Conservation (phyloP, 37 sponge, comb jelly and placozoan species). For the Theonella swinhoei region DNA sequence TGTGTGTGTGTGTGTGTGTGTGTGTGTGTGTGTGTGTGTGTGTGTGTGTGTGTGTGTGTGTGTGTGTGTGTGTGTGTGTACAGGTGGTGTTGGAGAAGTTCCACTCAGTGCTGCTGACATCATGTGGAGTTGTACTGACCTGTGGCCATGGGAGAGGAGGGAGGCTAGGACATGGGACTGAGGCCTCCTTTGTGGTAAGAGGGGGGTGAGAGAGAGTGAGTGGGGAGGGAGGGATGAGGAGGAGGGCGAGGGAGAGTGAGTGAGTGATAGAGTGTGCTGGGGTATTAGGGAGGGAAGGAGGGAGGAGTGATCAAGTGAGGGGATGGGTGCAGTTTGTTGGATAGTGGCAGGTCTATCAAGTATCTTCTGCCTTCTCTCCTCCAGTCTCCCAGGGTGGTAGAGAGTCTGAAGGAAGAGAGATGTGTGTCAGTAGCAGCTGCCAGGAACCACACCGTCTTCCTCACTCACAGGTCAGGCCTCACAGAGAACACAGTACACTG, state of each 20-base stretch:
- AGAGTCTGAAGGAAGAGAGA: not conserved
- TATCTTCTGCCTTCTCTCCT: no score
- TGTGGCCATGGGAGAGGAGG: conserved; percentile 96
- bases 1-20: no score
- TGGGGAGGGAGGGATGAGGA: no score
- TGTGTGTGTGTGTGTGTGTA: not conserved
- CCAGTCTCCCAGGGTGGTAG: conserved; percentile 40
- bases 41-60: no score
- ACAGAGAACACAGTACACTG: not conserved
- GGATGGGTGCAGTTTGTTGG: no score
- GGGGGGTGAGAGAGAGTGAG: not conserved
- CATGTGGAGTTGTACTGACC: conserved; percentile 77
- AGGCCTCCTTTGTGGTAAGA: conserved; percentile 73
- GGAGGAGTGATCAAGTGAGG: no score
- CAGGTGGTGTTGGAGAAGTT: conserved; percentile 93
- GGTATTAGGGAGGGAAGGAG: no score
- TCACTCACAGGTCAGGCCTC: conserved; percentile 50
- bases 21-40: no score
- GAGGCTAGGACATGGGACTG: conserved; percentile 91
- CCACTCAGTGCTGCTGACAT: conserved; percentile 83
- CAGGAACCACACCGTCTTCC: conserved; percentile 74
- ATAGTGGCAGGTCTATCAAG: no score
- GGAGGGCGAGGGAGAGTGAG: not conserved
- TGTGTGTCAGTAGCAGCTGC: conserved; percentile 65
- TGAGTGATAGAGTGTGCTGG: not conserved